phyloP scores from a whole-genome alignment of 1,140 invertebrate genomes.

The Aphelinus atriplicis region DNA sequence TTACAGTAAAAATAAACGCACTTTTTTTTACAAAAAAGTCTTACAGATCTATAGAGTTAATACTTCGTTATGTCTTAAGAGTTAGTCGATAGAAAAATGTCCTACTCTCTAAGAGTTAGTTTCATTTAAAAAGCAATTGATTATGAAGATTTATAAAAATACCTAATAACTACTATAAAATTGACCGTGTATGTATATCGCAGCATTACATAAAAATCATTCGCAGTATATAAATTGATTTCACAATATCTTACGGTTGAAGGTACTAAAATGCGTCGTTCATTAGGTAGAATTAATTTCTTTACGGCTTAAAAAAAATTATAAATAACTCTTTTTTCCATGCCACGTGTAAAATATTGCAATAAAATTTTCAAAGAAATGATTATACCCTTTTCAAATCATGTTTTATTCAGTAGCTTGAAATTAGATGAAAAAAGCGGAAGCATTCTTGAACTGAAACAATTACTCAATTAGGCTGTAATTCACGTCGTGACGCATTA shows the following conservation, averaged over 20 bases:
- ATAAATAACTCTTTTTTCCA: neutral
- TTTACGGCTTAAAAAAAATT: neutral
- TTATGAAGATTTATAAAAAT: constrained; percentile 30
- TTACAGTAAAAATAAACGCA: constrained; percentile 15
- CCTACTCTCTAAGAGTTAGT: constrained; percentile 17
- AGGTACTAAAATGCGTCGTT: constrained; percentile 8
- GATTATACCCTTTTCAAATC: neutral
- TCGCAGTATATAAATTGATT: neutral
- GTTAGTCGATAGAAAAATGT: constrained; percentile 30
- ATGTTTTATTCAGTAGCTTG: constrained; percentile 17
- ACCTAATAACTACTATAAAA: constrained; percentile 22
- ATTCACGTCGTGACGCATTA: neutral
- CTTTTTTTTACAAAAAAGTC: constrained; percentile 18
- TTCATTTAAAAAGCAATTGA: constrained; percentile 20
- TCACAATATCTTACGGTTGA: constrained; percentile 13
- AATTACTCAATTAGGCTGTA: constrained; percentile 8
- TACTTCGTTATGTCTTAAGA: constrained; percentile 29
- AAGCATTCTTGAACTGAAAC: constrained; percentile 15
- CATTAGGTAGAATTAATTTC: constrained; percentile 1
- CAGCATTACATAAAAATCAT: neutral
- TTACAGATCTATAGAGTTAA: constrained; percentile 24
- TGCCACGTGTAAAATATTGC: neutral
- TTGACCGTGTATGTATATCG: neutral
- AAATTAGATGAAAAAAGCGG: constrained; percentile 34
- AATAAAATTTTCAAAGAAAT: no score